Conservation (phyloP, 2,797 vertebrate species). For the Podargus strigoides region DNA sequence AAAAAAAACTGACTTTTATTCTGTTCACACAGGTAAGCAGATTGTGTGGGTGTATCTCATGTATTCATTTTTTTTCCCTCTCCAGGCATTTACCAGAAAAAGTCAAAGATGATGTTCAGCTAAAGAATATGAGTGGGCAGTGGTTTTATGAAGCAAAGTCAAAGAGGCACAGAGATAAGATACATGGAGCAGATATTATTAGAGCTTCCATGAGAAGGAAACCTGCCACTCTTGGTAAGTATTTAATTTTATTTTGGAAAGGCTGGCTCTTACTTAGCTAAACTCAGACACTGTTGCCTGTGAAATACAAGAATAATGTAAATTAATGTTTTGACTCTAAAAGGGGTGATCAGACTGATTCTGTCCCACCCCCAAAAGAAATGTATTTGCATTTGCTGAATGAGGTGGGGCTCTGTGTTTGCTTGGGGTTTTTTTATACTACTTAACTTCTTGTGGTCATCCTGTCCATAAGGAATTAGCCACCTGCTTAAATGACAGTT, state of each 20-base stretch:
- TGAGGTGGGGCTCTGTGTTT: neutral
- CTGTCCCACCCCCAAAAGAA: neutral
- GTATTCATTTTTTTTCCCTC: neutral
- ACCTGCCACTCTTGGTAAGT: conserved; percentile 78
- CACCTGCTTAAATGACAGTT: neutral
- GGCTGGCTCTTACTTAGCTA: neutral
- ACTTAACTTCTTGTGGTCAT: neutral
- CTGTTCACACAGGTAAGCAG: neutral
- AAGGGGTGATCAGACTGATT: neutral
- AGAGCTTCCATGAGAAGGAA: conserved; percentile 85
- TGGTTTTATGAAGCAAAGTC: conserved; percentile 97
- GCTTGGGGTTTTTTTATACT: neutral
- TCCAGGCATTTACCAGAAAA: conserved; percentile 83
- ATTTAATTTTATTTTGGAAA: neutral
- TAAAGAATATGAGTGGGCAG: conserved; percentile 91
- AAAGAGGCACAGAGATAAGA: conserved; percentile 85
- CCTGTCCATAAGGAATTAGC: neutral
- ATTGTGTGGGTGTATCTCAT: neutral
- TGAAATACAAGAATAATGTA: neutral
- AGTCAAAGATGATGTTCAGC: conserved; percentile 73
- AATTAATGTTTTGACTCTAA: neutral
- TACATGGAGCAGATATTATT: conserved; percentile 89
- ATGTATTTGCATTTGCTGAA: neutral
- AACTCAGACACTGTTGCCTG: neutral
- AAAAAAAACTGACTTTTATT: neutral